A percentile compares a stretch with the other conserved stretches of the same genome.
phyloP scores from a whole-genome alignment of 37 sponge, comb jelly and placozoan species.

The Aplysina aerophoba region DNA sequence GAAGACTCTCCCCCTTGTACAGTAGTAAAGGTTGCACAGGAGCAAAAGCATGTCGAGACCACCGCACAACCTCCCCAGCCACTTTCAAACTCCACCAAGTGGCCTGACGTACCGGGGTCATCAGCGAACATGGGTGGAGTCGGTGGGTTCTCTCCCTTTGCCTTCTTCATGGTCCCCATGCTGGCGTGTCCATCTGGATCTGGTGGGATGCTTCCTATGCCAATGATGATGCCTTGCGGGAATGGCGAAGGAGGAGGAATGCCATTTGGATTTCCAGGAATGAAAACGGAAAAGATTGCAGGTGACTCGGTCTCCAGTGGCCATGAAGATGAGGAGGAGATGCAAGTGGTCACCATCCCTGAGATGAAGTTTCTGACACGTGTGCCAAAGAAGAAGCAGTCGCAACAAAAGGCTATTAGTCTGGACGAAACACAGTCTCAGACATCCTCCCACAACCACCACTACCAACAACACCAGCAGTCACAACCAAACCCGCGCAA shows the following conservation, averaged over 20 bases:
- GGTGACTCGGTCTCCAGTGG: neutral
- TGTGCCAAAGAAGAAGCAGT: neutral
- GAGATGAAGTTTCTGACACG: slow-evolving; percentile 20
- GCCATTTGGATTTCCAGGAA: slow-evolving; percentile 16
- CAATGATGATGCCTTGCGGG: slow-evolving; percentile 3
- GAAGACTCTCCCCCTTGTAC: neutral
- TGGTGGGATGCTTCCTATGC: neutral
- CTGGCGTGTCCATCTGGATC: neutral
- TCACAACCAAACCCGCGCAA: too few species aligned
- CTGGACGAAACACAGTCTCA: too few species aligned
- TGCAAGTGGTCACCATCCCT: slow-evolving; percentile 29
- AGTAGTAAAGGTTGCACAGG: neutral
- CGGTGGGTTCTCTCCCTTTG: neutral
- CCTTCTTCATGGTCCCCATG: slow-evolving; percentile 30
- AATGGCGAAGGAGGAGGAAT: neutral
- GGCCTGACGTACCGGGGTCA: neutral
- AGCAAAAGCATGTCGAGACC: neutral
- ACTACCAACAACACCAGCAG: neutral
- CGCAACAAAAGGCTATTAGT: too few species aligned
- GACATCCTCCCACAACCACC: neutral
- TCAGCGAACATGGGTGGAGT: neutral
- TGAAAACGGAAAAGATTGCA: slow-evolving; percentile 22
- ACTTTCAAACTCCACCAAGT: neutral
- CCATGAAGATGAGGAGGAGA: slow-evolving; percentile 3
- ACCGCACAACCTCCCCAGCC: neutral